These are phyloP conservation scores for Chrysotoxum bicinctum DNA, from an alignment of 2,888 invertebrate species.

Conservation along the genomic window DNA sequence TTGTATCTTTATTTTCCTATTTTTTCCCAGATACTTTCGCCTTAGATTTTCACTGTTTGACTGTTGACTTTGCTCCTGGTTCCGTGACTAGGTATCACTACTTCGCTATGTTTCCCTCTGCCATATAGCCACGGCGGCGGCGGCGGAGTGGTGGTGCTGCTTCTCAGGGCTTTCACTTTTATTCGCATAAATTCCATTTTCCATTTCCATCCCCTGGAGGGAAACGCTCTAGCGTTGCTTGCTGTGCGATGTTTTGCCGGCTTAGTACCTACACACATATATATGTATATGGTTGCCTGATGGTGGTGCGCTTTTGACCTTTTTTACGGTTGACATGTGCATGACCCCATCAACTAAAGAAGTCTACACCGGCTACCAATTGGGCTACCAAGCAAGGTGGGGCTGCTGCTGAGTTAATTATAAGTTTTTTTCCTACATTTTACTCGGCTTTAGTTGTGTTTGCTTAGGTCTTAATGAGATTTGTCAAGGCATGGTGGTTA, in stretches of 20 bases:
- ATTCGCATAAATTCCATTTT: constrained; percentile 51
- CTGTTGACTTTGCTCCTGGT: constrained; percentile 70
- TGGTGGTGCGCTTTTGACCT: constrained; percentile 62
- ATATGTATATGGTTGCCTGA: not conserved
- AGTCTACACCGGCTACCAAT: constrained; percentile 27
- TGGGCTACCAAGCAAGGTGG: constrained; percentile 6
- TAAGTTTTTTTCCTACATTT: constrained; percentile 17
- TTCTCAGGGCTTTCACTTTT: constrained; percentile 66
- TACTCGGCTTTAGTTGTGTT: constrained; percentile 41
- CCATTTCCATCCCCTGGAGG: constrained; percentile 10
- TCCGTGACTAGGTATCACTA: constrained; percentile 25
- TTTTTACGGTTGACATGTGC: constrained; percentile 72
- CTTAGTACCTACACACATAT: constrained; percentile 13
- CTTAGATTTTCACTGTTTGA: constrained; percentile 63
- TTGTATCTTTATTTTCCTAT: constrained; percentile 34
- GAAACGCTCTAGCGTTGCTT: not conserved
- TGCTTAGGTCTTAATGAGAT: constrained; percentile 60
- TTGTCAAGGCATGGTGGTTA: constrained; percentile 45
- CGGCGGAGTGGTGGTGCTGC: not conserved
- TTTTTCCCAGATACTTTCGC: constrained; percentile 43
- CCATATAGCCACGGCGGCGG: not conserved
- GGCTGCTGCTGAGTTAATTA: constrained; percentile 43
- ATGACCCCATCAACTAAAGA: constrained; percentile 68
- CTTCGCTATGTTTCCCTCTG: not conserved
- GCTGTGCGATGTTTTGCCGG: constrained; percentile 17